Conservation (phyloP, 2,888 invertebrate genomes). For the Cyclophora albipunctata region DNA sequence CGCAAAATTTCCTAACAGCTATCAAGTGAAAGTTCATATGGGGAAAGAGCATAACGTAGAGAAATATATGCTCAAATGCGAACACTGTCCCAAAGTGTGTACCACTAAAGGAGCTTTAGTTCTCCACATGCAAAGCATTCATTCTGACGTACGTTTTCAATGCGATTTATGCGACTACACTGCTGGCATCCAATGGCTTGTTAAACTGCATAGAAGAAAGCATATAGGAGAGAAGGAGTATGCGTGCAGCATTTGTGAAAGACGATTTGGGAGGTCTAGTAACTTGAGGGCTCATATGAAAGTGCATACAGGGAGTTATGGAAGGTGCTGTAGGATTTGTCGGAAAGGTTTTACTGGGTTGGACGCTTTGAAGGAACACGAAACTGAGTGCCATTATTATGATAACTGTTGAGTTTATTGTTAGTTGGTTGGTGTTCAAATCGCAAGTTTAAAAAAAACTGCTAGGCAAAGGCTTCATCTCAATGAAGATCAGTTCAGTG, state of each 20-base stretch:
- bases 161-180: constrained; percentile 55
- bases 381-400: constrained; percentile 35
- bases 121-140: constrained; percentile 67
- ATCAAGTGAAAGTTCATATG: constrained; percentile 53
- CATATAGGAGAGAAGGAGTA: constrained; percentile 69
- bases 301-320: constrained; percentile 46
- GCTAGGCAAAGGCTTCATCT: neutral
- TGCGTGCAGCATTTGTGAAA: constrained; percentile 72
- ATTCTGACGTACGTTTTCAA: constrained; percentile 44
- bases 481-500: neutral
- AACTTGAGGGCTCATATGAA: constrained; percentile 56
- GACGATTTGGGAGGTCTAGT: constrained; percentile 71
- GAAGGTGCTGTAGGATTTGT: constrained; percentile 50
- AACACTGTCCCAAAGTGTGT: constrained; percentile 57
- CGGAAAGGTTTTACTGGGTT: constrained; percentile 39
- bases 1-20: constrained; percentile 34
- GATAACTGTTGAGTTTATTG: constrained; percentile 22
- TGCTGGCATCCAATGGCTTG: constrained; percentile 46
- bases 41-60: constrained; percentile 56
- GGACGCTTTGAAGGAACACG: constrained; percentile 37
- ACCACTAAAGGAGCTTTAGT: constrained; percentile 70
- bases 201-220: constrained; percentile 58
- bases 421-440: neutral
- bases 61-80: constrained; percentile 49
- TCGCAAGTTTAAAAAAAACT: neutral